phyloP scores from a whole-genome alignment of 2,113 vertebrate species.

The Labeo rohita region DNA sequence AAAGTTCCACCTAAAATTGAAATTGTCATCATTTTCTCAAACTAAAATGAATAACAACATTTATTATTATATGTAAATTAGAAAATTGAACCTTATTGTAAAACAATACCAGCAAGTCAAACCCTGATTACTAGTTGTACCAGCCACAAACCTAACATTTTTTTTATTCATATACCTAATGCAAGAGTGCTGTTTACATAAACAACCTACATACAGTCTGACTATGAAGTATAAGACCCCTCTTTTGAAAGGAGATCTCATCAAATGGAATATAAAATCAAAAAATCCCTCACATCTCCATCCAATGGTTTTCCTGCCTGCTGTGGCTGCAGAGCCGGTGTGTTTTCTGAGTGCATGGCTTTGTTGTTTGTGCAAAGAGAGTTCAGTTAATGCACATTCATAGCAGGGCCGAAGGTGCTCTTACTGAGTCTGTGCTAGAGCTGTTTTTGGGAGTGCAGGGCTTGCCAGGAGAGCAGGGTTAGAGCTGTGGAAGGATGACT shows the following conservation, averaged over 20 bases:
- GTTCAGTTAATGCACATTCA: conserved; percentile 15
- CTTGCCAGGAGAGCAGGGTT: conserved; percentile 65
- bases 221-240: not conserved
- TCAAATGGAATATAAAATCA: not conserved
- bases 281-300: not conserved
- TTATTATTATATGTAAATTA: too few species aligned
- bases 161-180: not conserved
- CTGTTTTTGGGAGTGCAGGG: conserved; percentile 49
- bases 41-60: too few species aligned
- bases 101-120: not conserved
- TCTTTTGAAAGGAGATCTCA: not conserved
- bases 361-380: not conserved
- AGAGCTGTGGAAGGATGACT: conserved; percentile 70
- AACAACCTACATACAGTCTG: not conserved
- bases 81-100: not conserved
- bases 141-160: not conserved
- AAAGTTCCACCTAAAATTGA: too few species aligned
- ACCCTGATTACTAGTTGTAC: not conserved
- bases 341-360: not conserved
- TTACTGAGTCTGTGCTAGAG: not conserved
- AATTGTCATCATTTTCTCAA: too few species aligned
- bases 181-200: not conserved
- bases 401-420: not conserved
- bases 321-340: not conserved
- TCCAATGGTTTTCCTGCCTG: not conserved